Conservation (phyloP, 2,797 vertebrate species). For the Nannoperca obscura region DNA sequence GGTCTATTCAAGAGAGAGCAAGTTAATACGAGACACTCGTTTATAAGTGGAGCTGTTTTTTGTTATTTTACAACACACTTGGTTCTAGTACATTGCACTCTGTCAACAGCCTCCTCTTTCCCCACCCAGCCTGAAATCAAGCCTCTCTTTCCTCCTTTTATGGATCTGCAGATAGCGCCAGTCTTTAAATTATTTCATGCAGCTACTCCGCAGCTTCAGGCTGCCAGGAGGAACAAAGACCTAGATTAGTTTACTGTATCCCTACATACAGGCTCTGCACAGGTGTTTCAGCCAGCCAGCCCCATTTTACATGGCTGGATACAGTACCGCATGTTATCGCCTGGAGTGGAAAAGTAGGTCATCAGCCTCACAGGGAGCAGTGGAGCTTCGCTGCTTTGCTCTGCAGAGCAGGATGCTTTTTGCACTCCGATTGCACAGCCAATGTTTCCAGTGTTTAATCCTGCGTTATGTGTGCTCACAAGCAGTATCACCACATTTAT, state of each 20-base stretch:
- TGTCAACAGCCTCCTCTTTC: conserved; percentile 27
- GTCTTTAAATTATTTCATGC: conserved; percentile 41
- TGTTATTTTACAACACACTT: conserved; percentile 13
- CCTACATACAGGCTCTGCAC: conserved; percentile 23
- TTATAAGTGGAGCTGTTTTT: conserved; percentile 1
- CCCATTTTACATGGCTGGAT: conserved; percentile 65
- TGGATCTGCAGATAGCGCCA: conserved; percentile 24
- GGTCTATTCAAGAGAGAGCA: neutral
- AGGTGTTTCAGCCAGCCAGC: conserved; percentile 38
- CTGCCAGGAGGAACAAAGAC: conserved; percentile 17
- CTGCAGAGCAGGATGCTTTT: conserved; percentile 53
- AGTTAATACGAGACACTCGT: conserved; percentile 15
- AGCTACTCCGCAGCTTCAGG: conserved; percentile 11
- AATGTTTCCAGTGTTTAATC: conserved; percentile 38
- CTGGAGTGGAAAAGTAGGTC: conserved; percentile 79
- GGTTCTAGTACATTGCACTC: conserved; percentile 33
- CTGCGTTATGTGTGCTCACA: conserved; percentile 8
- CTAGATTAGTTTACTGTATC: conserved; percentile 7
- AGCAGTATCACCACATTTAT: conserved; percentile 4
- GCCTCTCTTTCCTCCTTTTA: conserved; percentile 9
- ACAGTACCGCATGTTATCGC: conserved; percentile 57
- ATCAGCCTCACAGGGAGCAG: conserved; percentile 64
- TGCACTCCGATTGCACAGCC: conserved; percentile 39
- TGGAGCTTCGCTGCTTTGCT: conserved; percentile 49
- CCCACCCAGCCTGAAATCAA: conserved; percentile 29